A percentile compares a stretch with the other conserved stretches of the same genome.
These are phyloP conservation scores for Oxyura jamaicensis DNA, from an alignment of 2,113 vertebrate genomes.

Conservation along the genomic window DNA sequence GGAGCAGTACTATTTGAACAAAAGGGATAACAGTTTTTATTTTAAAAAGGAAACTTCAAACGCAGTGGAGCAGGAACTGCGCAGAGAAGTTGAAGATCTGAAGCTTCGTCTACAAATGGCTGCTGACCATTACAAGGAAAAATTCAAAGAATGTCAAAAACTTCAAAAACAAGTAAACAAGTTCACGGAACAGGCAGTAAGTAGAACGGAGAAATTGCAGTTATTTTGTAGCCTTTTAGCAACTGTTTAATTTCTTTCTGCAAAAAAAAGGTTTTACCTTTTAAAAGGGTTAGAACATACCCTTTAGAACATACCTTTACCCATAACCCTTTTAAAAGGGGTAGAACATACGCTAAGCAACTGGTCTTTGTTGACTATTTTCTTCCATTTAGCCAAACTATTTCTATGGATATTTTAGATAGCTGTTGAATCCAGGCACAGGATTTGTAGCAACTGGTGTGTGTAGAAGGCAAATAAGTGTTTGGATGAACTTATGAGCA, in stretches of 20 bases:
- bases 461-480: not conserved
- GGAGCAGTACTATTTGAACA: not conserved
- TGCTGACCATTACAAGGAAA: slow-evolving; percentile 98
- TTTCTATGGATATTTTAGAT: not conserved
- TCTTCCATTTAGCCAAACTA: not conserved
- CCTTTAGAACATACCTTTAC: no score
- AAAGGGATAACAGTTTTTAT: not conserved
- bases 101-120: slow-evolving; percentile 98
- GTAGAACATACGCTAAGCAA: not conserved
- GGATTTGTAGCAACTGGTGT: not conserved
- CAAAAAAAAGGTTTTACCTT: not conserved
- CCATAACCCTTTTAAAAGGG: not conserved
- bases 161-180: slow-evolving; percentile 94
- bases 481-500: not conserved
- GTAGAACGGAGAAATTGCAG: slow-evolving; percentile 52
- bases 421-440: not conserved
- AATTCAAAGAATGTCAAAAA: slow-evolving; percentile 97
- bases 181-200: slow-evolving; percentile 89
- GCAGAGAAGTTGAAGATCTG: slow-evolving; percentile 96
- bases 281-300: not conserved
- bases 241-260: not conserved
- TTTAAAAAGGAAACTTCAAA: slow-evolving; percentile 75
- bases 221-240: not conserved
- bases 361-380: not conserved
- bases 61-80: slow-evolving; percentile 87